phyloP scores from a whole-genome alignment of 2,797 vertebrate genomes.

The Sebastes umbrosus region DNA sequence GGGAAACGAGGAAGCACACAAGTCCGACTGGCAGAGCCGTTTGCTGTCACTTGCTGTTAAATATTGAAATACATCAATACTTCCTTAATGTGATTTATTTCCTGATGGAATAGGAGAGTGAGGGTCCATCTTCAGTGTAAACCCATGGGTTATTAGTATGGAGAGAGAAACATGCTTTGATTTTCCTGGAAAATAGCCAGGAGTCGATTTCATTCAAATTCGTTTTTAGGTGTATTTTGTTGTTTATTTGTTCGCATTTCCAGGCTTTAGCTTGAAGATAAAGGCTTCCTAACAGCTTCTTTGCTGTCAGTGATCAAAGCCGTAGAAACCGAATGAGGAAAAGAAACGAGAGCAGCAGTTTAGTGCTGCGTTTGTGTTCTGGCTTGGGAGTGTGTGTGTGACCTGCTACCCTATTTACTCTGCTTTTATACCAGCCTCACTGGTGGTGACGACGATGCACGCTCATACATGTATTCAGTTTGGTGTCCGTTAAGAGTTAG shows the following conservation, averaged over 20 bases:
- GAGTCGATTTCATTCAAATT: too few relatives aligned
- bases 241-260: conserved; percentile 3
- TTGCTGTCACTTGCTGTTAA: background rate
- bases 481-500: background rate
- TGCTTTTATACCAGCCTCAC: conserved; percentile 38
- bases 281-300: conserved; percentile 8
- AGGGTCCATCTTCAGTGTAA: background rate
- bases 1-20: background rate
- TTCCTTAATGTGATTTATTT: background rate
- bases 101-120: background rate
- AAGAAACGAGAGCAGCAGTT: conserved; percentile 22
- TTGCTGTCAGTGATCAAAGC: conserved; percentile 63
- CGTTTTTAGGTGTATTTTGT: background rate
- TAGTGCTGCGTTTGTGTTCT: conserved; percentile 44
- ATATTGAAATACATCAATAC: background rate
- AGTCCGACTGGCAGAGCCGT: background rate
- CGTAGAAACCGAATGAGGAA: conserved; percentile 1
- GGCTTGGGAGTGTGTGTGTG: conserved; percentile 56
- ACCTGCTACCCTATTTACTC: conserved; percentile 66
- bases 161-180: background rate
- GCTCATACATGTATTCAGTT: conserved; percentile 28
- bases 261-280: background rate
- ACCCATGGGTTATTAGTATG: background rate
- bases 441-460: background rate
- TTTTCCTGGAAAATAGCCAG: background rate